Evolutionary conservation across 2,888 invertebrate genomes (phyloP).

Genomic region (Aromia moschata): DNA sequence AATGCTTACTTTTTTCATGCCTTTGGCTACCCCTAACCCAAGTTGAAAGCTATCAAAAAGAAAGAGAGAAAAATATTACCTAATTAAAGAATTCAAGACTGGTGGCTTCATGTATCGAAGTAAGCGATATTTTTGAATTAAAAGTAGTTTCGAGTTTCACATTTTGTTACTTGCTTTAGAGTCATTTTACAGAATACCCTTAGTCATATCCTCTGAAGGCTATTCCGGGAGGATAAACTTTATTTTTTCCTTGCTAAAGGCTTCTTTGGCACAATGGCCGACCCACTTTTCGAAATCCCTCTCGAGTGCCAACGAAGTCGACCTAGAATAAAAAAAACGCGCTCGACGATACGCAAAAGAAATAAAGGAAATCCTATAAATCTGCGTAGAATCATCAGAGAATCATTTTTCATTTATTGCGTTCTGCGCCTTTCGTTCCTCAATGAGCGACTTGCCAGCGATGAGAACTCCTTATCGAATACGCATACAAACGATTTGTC

Average conservation of each 20-base stretch:
- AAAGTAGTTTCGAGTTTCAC: too few species aligned
- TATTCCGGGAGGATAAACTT: too few species aligned
- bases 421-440: not conserved
- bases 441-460: not conserved
- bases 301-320: not conserved
- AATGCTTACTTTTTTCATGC: too few species aligned
- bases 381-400: not conserved
- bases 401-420: not conserved
- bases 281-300: not conserved
- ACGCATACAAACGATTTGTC: not conserved
- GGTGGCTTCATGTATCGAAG: too few species aligned
- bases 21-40: too few species aligned
- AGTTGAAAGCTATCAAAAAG: too few species aligned
- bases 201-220: not conserved
- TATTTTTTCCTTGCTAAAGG: not conserved
- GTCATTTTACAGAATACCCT: too few species aligned
- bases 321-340: not conserved
- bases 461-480: not conserved
- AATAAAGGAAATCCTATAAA: not conserved
- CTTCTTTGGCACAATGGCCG: not conserved
- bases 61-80: too few species aligned
- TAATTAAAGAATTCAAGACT: too few species aligned
- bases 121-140: too few species aligned
- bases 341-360: not conserved
- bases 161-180: too few species aligned